Percentiles rank a stretch among this genome's conserved stretches.
Conservation (phyloP, 2,888 invertebrate genomes). For the Sycophila texana region DNA sequence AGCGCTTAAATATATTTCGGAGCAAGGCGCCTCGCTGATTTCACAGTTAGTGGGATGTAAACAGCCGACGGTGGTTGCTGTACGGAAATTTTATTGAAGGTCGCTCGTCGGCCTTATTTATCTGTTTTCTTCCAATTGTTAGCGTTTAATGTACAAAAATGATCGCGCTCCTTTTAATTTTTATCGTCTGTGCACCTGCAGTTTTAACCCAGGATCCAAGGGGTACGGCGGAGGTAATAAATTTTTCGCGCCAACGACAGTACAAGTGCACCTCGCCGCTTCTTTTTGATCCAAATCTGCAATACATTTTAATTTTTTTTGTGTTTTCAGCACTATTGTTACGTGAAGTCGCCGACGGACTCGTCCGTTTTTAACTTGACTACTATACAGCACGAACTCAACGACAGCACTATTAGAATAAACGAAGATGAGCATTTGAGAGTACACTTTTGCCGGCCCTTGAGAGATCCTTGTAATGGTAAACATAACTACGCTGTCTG, state of each 20-base stretch:
- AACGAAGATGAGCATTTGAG: neutral
- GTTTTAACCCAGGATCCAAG: neutral
- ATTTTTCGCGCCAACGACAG: neutral
- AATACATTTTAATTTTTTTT: neutral
- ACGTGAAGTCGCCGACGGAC: neutral
- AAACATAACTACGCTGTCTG: conserved; percentile 13
- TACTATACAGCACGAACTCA: neutral
- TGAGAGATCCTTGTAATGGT: conserved; percentile 21
- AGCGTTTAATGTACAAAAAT: neutral
- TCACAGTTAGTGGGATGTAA: too few relatives aligned
- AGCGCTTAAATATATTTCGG: too few relatives aligned
- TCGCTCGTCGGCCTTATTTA: too few relatives aligned
- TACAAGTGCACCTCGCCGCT: neutral
- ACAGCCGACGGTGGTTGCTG: too few relatives aligned
- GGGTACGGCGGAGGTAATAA: neutral
- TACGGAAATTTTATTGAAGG: too few relatives aligned
- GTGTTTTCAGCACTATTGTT: neutral
- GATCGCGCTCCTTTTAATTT: neutral
- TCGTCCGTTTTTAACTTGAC: conserved; percentile 15
- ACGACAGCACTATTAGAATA: conserved; percentile 9
- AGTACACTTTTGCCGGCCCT: conserved; percentile 22
- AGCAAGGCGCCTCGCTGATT: too few relatives aligned
- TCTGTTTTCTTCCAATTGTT: too few relatives aligned
- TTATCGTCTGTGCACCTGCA: neutral
- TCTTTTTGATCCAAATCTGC: too few relatives aligned